Percentiles rank a stretch among this genome's conserved stretches.
These are phyloP conservation scores for Sporophila hypoxantha DNA, from an alignment of 2,113 vertebrate genomes.

Conservation along the genomic window DNA sequence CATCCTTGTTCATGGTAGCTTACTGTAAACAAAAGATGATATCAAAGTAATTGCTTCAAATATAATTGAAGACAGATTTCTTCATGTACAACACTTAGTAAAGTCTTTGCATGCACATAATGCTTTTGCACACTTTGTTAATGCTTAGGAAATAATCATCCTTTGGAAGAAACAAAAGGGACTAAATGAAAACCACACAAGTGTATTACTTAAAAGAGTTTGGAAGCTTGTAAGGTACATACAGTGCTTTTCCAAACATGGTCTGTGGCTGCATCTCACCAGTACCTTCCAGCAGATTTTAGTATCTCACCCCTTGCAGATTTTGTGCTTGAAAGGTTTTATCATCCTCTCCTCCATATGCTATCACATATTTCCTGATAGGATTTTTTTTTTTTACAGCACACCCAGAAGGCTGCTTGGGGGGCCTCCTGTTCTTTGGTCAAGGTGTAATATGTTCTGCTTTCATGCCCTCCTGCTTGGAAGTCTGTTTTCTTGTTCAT, in stretches of 20 bases:
- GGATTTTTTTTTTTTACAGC: not conserved
- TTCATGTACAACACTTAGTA: not conserved
- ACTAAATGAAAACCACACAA: not conserved
- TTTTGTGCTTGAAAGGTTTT: slow-evolving; percentile 17
- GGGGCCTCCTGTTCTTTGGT: not conserved
- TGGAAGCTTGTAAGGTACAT: not conserved
- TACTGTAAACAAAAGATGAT: slow-evolving; percentile 24
- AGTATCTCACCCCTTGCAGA: not conserved
- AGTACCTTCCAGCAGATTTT: not conserved
- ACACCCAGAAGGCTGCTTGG: not conserved
- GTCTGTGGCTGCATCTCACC: not conserved
- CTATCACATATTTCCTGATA: not conserved
- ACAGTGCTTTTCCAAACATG: not conserved
- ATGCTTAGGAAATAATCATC: not conserved
- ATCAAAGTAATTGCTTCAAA: slow-evolving; percentile 22
- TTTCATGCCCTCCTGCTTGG: not conserved
- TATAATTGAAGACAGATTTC: slow-evolving; percentile 32
- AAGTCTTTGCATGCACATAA: not conserved
- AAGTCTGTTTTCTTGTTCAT: not conserved
- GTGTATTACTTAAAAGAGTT: not conserved
- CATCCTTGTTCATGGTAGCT: slow-evolving; percentile 1
- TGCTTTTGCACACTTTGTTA: not conserved
- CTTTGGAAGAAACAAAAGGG: not conserved
- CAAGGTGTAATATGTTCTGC: not conserved
- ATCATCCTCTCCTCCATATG: not conserved